Evolutionary conservation across 2,888 invertebrate species (phyloP), one percentile per base, ranked within the genome.

Genomic region (Pheosia tremula): DNA sequence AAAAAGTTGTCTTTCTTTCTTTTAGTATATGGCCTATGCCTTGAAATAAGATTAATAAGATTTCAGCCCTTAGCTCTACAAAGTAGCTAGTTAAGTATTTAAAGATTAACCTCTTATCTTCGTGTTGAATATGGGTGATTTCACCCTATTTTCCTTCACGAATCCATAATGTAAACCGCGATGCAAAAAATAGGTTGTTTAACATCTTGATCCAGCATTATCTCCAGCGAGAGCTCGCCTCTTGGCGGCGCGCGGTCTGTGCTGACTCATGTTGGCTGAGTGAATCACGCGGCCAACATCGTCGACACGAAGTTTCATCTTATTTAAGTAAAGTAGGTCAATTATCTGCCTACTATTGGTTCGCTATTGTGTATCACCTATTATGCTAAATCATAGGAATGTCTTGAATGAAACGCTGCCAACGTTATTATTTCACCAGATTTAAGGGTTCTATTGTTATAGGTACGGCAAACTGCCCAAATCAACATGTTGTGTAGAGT

Each of bases 191-290:
- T 75, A 74, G 77, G 76, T 81, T 80, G 79, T 82, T 87, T 87
- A 88, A 89, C 88, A 86, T 88, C 87, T 89, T 88, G 87, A 89
- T 89, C 86, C 81, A 71, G 71, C 72, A 80, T 79, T 78, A 83
- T 81, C 74, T 71, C 74, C 66, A 66, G 66, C 61, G 71, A 74
- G 75, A 72, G 65, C 74, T 80, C 80, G 81, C 82, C 82, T 83
- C 78, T 80, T 82, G 82, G 78, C 83, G 81, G 72, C 77, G 70
- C 81, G 72, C 77, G 70, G 67, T 67, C 65, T 71, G 61, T 76
- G 85, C 78, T 74, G 74, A 84, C 85, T 90, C 90, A 90, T 83
- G 83, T 73, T 80, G 62, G 74, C 75, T 80, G 77, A 81, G 79
- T 82, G 80, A 81, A 78, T 68, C 68, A 63, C 73, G 67, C 67